Conservation (phyloP, 2,797 vertebrate species). For the Leptoclinus maculatus region DNA sequence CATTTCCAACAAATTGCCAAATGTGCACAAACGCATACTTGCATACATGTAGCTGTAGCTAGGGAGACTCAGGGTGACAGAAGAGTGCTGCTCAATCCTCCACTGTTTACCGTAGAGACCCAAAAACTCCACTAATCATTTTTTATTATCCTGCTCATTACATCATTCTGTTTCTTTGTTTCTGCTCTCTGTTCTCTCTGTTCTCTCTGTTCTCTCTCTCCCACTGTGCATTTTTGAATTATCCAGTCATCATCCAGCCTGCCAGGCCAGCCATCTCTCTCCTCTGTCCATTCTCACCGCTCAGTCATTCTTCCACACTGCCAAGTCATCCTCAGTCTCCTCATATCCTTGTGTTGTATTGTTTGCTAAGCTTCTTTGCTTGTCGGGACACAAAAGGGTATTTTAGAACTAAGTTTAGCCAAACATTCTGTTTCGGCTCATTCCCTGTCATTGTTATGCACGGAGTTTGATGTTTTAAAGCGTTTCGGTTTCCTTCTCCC, state of each 20-base stretch:
- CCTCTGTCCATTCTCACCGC: constrained; percentile 43
- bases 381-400: constrained; percentile 16
- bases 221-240: constrained; percentile 34
- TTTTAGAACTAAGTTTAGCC: constrained; percentile 43
- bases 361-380: constrained; percentile 21
- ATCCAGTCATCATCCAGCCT: constrained; percentile 23
- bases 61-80: neutral
- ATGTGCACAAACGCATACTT: neutral
- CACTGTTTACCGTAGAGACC: constrained; percentile 4
- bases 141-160: constrained; percentile 40
- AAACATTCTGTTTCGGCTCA: constrained; percentile 24
- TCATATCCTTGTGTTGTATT: neutral
- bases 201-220: constrained; percentile 9
- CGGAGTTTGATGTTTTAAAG: constrained; percentile 35
- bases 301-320: constrained; percentile 35
- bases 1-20: constrained; percentile 17
- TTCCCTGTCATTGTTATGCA: constrained; percentile 27
- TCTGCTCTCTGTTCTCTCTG: constrained; percentile 26
- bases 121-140: constrained; percentile 37
- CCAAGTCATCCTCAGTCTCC: constrained; percentile 39
- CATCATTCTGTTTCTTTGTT: constrained; percentile 19
- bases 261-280: constrained; percentile 31
- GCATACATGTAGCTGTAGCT: constrained; percentile 5
- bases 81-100: neutral
- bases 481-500: constrained; percentile 1